phyloP scores from a whole-genome alignment of 2,888 invertebrate species.

The Thyatira batis region DNA sequence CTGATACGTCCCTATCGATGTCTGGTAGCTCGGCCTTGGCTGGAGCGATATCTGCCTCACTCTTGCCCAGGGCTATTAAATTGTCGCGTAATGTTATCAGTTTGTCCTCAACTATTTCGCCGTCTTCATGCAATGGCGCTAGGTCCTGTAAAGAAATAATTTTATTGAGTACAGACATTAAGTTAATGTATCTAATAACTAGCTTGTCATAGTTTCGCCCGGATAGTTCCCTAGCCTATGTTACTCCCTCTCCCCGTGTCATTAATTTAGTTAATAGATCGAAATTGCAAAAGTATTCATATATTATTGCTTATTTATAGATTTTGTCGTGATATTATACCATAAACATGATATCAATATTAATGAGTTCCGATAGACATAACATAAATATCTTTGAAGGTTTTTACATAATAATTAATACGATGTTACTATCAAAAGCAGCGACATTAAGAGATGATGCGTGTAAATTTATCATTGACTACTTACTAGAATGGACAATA shows the following conservation, averaged over 20 bases:
- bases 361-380: background rate
- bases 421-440: background rate
- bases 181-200: too few species aligned
- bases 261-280: too few species aligned
- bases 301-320: too few species aligned
- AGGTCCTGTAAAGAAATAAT: conserved; percentile 72
- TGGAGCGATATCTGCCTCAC: conserved; percentile 89
- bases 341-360: conserved; percentile 7
- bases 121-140: conserved; percentile 81
- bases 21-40: conserved; percentile 87
- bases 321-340: conserved; percentile 16
- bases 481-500: too few species aligned
- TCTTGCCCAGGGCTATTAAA: conserved; percentile 88
- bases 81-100: conserved; percentile 88
- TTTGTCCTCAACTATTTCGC: conserved; percentile 88
- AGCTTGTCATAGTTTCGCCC: too few species aligned
- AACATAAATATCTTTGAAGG: background rate
- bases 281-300: too few species aligned
- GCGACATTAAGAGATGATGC: background rate
- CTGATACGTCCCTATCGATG: conserved; percentile 77
- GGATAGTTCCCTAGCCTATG: too few species aligned
- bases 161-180: conserved; percentile 17
- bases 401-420: background rate
- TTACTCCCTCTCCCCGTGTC: too few species aligned
- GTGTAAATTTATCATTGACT: conserved; percentile 10